Conservation (phyloP, 2,113 vertebrate species). For the Bubo bubo region DNA sequence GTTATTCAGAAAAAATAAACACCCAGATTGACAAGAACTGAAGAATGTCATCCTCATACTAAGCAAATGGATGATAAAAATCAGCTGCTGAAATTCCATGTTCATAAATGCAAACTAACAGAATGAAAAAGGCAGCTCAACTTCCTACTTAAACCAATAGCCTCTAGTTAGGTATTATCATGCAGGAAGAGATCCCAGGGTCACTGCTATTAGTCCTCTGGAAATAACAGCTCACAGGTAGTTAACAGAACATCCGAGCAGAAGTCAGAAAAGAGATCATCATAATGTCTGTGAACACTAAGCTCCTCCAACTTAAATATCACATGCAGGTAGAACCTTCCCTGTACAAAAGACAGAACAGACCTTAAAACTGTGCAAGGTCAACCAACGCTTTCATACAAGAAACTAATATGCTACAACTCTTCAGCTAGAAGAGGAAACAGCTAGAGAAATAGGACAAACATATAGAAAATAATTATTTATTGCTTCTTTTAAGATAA, state of each 20-base stretch:
- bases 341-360: background rate
- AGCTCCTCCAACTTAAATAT: background rate
- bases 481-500: background rate
- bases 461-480: background rate
- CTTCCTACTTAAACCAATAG: background rate
- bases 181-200: background rate
- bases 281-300: background rate
- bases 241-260: background rate
- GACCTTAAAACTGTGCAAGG: background rate
- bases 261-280: background rate
- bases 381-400: background rate
- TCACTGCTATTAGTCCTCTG: background rate
- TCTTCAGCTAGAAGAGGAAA: background rate
- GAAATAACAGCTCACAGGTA: background rate
- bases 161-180: background rate
- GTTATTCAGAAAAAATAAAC: background rate
- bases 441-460: background rate
- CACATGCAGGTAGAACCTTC: background rate
- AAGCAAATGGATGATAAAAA: background rate
- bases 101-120: background rate
- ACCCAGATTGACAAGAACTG: background rate
- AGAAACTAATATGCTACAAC: background rate
- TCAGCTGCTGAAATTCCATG: background rate
- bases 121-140: background rate
- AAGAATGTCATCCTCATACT: background rate